Evolutionary conservation across 2,888 invertebrate genomes (phyloP).

Genomic region (Buathra laborator): DNA sequence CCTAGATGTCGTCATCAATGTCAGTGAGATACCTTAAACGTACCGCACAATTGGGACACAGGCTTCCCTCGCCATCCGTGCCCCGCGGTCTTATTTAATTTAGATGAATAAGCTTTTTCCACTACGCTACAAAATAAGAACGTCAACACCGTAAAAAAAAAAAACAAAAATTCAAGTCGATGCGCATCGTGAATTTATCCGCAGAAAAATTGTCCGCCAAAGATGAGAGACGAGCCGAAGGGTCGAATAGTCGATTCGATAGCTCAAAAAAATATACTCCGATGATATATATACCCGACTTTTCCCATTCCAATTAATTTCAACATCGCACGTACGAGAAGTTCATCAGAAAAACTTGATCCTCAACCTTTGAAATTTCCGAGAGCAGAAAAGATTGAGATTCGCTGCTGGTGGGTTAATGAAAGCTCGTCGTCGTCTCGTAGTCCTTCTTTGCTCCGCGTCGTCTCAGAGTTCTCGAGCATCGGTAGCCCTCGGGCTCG

Average conservation of each 20-base stretch:
- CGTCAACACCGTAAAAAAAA: not conserved
- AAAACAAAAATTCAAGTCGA: not conserved
- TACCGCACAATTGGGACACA: constrained; percentile 69
- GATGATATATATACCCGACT: not conserved
- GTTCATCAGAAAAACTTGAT: constrained; percentile 49
- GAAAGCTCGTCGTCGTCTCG: constrained; percentile 42
- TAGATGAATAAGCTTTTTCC: not conserved
- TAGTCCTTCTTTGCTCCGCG: not conserved
- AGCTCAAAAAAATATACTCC: constrained; percentile 45
- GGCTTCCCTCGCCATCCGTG: constrained; percentile 57
- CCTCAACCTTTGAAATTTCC: constrained; percentile 58
- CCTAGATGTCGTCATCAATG: constrained; percentile 65
- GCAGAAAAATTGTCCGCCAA: not conserved
- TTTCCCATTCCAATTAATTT: not conserved
- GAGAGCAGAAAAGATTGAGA: constrained; percentile 28
- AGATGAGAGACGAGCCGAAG: constrained; percentile 20
- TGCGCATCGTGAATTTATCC: not conserved
- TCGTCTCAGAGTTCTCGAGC: not conserved
- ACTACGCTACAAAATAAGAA: not conserved
- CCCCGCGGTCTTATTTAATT: constrained; percentile 54
- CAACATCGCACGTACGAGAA: constrained; percentile 7
- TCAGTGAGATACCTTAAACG: constrained; percentile 65
- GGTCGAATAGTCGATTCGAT: constrained; percentile 55
- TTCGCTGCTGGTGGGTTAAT: constrained; percentile 54
- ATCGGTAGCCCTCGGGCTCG: constrained; percentile 48